Conservation (phyloP, 2,888 invertebrate genomes). For the Carterocephalus palaemon region DNA sequence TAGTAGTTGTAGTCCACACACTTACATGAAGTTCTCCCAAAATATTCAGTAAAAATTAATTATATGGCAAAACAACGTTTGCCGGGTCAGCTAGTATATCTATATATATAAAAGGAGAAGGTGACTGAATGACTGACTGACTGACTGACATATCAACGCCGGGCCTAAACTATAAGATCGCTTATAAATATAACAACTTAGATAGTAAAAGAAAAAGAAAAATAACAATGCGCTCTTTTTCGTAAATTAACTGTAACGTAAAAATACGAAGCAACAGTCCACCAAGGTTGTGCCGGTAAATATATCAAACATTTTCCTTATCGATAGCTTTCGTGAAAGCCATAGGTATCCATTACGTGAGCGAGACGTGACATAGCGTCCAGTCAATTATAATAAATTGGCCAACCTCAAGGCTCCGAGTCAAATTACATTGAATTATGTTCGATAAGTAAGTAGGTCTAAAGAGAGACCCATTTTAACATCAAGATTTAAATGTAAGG, state of each 20-base stretch:
- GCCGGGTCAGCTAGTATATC: too few relatives aligned
- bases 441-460: conserved; percentile 4
- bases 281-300: not conserved
- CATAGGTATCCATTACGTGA: conserved; percentile 15
- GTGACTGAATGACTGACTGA: too few relatives aligned
- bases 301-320: conserved; percentile 15
- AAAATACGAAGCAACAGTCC: conserved; percentile 12
- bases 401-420: conserved; percentile 7
- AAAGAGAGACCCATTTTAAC: not conserved
- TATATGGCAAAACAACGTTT: too few relatives aligned
- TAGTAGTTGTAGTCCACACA: too few relatives aligned
- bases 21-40: too few relatives aligned
- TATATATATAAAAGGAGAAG: too few relatives aligned
- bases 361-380: conserved; percentile 14
- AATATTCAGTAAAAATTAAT: too few relatives aligned
- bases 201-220: not conserved
- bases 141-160: too few relatives aligned
- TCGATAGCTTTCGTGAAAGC: conserved; percentile 11
- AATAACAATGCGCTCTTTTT: too few relatives aligned
- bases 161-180: too few relatives aligned
- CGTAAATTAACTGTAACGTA: conserved; percentile 7
- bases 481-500: not conserved
- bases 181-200: too few relatives aligned
- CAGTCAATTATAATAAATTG: conserved; percentile 19
- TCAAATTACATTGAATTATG: conserved; percentile 14